A percentile compares a stretch with the other conserved stretches of the same genome.
Conservation (phyloP, 2,797 vertebrate genomes). For the Anisognathus igniventris region DNA sequence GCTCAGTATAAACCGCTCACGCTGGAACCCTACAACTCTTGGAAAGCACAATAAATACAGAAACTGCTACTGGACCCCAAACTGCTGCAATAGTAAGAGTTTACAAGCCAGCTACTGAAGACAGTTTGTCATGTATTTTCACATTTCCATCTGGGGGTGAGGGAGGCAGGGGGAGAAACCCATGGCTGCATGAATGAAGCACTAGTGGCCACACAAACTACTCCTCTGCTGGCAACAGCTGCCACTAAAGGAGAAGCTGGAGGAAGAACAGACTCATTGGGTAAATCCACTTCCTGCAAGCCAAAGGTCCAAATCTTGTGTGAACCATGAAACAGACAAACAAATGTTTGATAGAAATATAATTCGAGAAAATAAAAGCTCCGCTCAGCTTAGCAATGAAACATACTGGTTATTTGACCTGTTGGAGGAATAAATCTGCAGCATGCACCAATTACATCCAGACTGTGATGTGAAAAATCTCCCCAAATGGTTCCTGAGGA, state of each 20-base stretch:
- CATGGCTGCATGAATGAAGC: neutral
- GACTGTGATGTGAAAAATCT: constrained; percentile 6
- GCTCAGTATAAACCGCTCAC: neutral
- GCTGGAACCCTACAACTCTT: neutral
- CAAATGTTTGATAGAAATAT: constrained; percentile 65
- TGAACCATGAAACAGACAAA: constrained; percentile 56
- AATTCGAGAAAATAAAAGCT: constrained; percentile 60
- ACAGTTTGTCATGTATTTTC: neutral
- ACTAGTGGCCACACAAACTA: neutral
- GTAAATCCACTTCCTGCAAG: neutral
- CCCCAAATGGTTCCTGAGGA: neutral
- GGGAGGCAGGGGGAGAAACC: neutral
- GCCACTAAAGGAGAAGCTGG: neutral
- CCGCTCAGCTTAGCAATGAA: constrained; percentile 32
- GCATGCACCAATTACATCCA: constrained; percentile 1
- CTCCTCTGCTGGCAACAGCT: neutral
- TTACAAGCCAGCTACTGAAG: neutral
- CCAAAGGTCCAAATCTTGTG: constrained; percentile 3
- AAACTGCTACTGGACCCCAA: neutral
- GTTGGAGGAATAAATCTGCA: constrained; percentile 63
- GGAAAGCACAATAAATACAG: neutral
- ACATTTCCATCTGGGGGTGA: neutral
- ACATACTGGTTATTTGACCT: constrained; percentile 60
- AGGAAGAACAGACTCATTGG: neutral
- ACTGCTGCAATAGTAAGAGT: neutral